phyloP scores from a whole-genome alignment of 2,797 vertebrate species.

The Schizopygopsis malacanthus region DNA sequence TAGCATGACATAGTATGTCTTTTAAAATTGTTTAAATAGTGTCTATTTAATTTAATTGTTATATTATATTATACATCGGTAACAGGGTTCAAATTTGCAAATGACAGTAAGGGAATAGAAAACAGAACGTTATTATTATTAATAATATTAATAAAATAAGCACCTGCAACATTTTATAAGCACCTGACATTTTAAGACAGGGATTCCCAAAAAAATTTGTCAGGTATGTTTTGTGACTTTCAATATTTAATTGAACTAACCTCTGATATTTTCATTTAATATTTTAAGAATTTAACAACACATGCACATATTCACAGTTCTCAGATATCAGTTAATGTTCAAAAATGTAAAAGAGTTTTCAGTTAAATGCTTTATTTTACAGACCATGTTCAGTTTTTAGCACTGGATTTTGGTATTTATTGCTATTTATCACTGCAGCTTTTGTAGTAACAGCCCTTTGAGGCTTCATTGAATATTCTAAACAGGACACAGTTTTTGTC shows the following conservation, averaged over 20 bases:
- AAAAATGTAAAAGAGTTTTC: background rate
- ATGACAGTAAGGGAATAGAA: background rate
- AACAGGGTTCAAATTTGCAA: background rate
- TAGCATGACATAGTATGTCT: background rate
- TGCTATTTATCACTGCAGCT: background rate
- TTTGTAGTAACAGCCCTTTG: background rate
- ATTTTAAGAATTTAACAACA: background rate
- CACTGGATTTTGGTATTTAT: background rate
- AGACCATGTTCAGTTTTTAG: background rate
- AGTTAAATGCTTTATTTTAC: no score
- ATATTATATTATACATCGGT: background rate
- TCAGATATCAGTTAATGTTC: background rate
- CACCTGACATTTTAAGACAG: background rate
- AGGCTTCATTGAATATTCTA: background rate
- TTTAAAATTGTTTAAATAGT: background rate
- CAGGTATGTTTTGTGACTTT: background rate
- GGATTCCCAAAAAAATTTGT: background rate
- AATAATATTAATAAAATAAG: background rate
- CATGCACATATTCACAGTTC: background rate
- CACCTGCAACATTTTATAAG: background rate
- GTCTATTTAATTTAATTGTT: background rate
- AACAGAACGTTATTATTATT: background rate
- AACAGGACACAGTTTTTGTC: background rate
- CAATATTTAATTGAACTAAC: background rate
- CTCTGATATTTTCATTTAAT: background rate